A percentile compares a stretch with the other conserved stretches of the same genome.
Conservation (phyloP, 2,113 vertebrate species). For the Oxygymnocypris stewartii region DNA sequence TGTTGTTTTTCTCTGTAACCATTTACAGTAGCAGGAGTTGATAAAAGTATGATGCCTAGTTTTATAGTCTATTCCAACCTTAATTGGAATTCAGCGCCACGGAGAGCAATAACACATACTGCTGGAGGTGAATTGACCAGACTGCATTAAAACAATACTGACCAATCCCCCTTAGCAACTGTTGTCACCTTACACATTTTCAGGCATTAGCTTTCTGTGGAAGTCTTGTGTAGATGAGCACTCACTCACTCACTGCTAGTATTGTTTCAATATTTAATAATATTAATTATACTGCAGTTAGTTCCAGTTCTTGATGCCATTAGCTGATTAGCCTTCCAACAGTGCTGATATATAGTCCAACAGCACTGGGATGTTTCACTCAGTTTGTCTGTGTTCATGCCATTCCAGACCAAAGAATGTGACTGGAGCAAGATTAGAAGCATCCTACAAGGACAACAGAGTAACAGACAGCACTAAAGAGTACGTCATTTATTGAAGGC, state of each 20-base stretch:
- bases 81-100: background rate
- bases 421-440: background rate
- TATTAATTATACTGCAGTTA: background rate
- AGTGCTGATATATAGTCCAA: background rate
- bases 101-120: background rate
- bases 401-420: background rate
- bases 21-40: too few relatives aligned
- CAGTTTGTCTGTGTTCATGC: background rate
- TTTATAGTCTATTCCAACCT: background rate
- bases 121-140: background rate
- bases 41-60: too few relatives aligned
- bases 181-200: background rate
- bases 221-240: background rate
- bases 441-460: background rate
- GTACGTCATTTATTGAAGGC: background rate
- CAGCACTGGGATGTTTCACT: background rate
- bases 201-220: background rate
- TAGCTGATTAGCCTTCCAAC: background rate
- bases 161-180: background rate
- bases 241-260: background rate
- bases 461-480: background rate
- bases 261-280: background rate
- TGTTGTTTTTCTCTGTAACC: too few relatives aligned
- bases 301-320: background rate
- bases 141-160: background rate